Base-by-base conservation (phyloP, 2,888 invertebrate species). In the Perdita meconis region DNA sequence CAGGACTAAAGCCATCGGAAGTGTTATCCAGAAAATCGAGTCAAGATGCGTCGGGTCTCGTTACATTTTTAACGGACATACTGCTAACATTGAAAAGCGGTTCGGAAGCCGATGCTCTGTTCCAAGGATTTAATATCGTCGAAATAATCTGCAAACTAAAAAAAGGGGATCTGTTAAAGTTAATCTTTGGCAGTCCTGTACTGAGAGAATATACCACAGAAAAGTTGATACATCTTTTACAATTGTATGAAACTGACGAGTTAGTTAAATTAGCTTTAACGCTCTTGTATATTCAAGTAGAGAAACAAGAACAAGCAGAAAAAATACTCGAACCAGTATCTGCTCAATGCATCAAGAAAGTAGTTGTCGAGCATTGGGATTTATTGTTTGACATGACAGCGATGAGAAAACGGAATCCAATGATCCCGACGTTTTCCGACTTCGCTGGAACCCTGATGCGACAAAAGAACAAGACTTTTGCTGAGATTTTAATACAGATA, bases 191-290 rank as follows among this genome's bases (percentile, higher is more conserved):
- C 70, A 94, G 94, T 72, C 90, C 91, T 12, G 93, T 94, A 50
- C 84, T 94, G 6, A 88, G 94, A 24, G 94, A 94, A 80, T 94
- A 94, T 77, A 93, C 94, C 0, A 94, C 94, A 0, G 94, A 94
- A 70, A 94, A 94, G 84, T 88, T 94, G 60, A 93, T 94, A 19
- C 90, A 92, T 47, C 92, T 94, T 51, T 88, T 94, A 57, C 71
- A 80, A 1, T 88, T 89, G 13, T 84, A 86, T 16, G 89, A 88
- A 50, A 86, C 83, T 16, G 91, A 92, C 51, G 90, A 92, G 42
- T 83, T 88, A 2, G 93, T 92, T 12, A 91, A 91, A 83, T 88
- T 94, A 30, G 94, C 94, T 0, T 86, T 94, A 6, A 91, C 93
- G 0, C 84, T 94, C 4, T 87, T 94, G 8, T 93, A 94, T 78